Base-by-base conservation (phyloP, 1,140 invertebrate genomes). In the Drosophila baimaii region DNA sequence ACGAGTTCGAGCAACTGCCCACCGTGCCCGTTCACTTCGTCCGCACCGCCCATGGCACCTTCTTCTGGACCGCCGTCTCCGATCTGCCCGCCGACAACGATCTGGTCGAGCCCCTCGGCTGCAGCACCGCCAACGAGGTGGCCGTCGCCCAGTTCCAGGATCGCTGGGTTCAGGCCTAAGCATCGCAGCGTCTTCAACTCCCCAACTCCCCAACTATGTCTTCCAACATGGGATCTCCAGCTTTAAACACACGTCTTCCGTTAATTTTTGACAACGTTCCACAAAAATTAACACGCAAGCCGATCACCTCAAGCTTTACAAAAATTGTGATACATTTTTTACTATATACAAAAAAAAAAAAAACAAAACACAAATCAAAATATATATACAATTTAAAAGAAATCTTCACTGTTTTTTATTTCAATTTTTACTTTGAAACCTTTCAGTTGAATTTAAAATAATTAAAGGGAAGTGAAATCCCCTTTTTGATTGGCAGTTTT, bases 31-130 rank as follows among this genome's bases (percentile, higher is more conserved):
- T 94, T 19, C 93, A 93, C 81, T 94, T 93, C 77, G 93, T 93
- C 47, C 92, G 92, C 84, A 94, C 93, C n/a, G 93, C 93, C 55
- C 93, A 93, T 23, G 93, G 93, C 27, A 94, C 93, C 44, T 94
- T 93, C 91, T 94, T 94, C 90, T 94, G 93, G 93, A 93, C 93
- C n/a, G 93, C 94, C 29, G 84, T 92, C 73, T 88, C 82, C 57
- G 82, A 90, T 54, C 55, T 91, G 55, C 90, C 90, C 37, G 91
- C 92, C 33, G 93, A 93, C 69, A 90, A 91, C 73, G 93, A 93
- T 70, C 81, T 92, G n/a, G 49, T 91, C 37, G 80, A 91, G 77
- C 92, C 91, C 29, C 79, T 91, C 23, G 86, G 69, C 57, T 88
- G 90, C 81, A 91, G 90, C 62, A 93, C 85, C 7, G 90, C 71